Evolutionary conservation across 2,797 vertebrate genomes (phyloP).

Genomic region (Helostoma temminkii): DNA sequence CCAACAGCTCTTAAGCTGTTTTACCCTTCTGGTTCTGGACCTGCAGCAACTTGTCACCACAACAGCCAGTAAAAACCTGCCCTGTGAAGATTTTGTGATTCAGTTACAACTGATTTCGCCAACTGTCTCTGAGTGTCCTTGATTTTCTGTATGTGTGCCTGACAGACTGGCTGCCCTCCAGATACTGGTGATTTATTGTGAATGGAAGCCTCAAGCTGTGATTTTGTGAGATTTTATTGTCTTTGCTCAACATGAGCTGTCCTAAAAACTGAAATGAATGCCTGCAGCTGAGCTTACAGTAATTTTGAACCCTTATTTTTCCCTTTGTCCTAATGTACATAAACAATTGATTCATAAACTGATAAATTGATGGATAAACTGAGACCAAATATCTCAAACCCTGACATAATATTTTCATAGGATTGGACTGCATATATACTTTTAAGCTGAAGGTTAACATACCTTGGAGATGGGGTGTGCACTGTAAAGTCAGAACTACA

Average conservation of each 20-base stretch:
- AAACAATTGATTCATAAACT: too few relatives aligned
- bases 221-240: slow-evolving; percentile 46
- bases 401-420: background rate
- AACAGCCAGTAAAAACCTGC: slow-evolving; percentile 20
- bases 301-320: too few relatives aligned
- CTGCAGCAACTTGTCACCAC: background rate
- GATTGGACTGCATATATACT: slow-evolving; percentile 7
- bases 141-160: slow-evolving; percentile 36
- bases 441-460: slow-evolving; percentile 28
- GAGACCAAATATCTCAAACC: background rate
- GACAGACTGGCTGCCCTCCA: slow-evolving; percentile 58
- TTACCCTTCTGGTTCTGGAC: background rate
- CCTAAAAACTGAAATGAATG: slow-evolving; percentile 22
- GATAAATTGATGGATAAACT: background rate
- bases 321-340: background rate
- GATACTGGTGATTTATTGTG: slow-evolving; percentile 40
- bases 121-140: slow-evolving; percentile 56
- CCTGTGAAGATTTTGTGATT: slow-evolving; percentile 14
- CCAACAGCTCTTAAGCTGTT: background rate
- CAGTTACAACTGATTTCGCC: slow-evolving; percentile 21
- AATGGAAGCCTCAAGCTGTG: slow-evolving; percentile 52
- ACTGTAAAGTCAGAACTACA: slow-evolving; percentile 42
- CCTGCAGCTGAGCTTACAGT: slow-evolving; percentile 5
- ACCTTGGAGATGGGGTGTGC: slow-evolving; percentile 19
- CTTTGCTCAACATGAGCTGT: slow-evolving; percentile 25